phyloP scores from a whole-genome alignment of 2,797 vertebrate genomes.

The Pseudochirops corinnae region DNA sequence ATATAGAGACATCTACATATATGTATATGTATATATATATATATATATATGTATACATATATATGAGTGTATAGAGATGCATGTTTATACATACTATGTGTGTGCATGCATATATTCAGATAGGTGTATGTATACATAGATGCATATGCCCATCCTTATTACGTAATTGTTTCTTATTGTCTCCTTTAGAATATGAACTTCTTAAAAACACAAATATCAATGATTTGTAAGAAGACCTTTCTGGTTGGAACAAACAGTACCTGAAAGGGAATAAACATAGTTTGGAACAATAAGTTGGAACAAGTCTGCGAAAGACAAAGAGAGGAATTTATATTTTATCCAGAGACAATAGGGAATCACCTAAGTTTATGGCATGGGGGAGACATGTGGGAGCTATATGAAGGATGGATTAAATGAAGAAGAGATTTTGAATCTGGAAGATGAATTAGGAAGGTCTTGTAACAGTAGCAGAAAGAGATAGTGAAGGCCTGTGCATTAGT shows the following conservation, averaged over 20 bases:
- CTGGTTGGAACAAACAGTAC: background rate
- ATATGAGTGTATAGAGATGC: background rate
- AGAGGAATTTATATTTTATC: too few relatives aligned
- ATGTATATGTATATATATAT: too few relatives aligned
- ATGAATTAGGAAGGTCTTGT: background rate
- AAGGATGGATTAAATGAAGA: background rate
- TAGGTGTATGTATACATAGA: background rate
- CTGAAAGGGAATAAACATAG: background rate
- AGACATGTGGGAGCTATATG: background rate
- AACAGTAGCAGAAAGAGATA: background rate
- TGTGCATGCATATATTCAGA: background rate
- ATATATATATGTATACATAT: too few relatives aligned
- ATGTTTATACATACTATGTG: background rate
- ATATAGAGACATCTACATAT: background rate
- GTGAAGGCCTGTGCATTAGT: background rate
- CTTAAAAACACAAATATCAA: background rate
- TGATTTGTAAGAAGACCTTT: background rate
- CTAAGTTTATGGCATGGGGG: background rate
- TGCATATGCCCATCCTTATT: background rate
- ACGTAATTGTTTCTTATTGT: background rate
- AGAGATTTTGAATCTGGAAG: background rate
- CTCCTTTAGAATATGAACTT: background rate
- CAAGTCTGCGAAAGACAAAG: background rate
- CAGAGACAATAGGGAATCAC: background rate
- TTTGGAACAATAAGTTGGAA: background rate